These are phyloP conservation scores for Calliscelio sp. DNA, from an alignment of 2,888 invertebrate genomes.

Conservation along the genomic window DNA sequence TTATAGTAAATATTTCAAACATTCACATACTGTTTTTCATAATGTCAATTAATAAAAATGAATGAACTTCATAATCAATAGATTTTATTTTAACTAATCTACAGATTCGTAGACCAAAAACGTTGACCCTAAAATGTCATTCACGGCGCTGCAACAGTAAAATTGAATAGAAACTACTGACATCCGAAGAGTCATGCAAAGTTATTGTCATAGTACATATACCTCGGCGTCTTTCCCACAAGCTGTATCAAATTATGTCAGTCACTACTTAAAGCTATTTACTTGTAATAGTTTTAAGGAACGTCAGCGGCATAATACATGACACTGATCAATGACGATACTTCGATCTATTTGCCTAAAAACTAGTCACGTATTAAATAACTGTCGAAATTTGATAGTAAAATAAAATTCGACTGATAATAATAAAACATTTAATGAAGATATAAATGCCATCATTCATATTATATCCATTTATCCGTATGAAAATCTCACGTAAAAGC, in stretches of 20 bases:
- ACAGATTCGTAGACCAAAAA: not conserved
- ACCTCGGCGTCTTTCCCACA: slow-evolving; percentile 13
- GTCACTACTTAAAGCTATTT: slow-evolving; percentile 45
- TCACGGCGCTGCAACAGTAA: not conserved
- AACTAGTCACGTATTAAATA: no score
- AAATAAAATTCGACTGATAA: no score
- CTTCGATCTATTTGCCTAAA: not conserved
- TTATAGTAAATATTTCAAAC: no score
- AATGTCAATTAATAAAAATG: no score
- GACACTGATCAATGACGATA: slow-evolving; percentile 29
- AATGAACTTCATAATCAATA: not conserved
- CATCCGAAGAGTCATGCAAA: slow-evolving; percentile 36
- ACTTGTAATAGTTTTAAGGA: slow-evolving; percentile 49
- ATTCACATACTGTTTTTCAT: no score
- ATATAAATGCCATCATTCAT: no score
- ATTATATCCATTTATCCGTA: no score
- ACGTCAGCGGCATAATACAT: slow-evolving; percentile 5
- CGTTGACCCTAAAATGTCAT: slow-evolving; percentile 31
- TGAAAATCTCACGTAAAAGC: no score
- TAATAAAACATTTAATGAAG: no score
- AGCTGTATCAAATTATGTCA: slow-evolving; percentile 50
- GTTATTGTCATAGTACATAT: slow-evolving; percentile 23
- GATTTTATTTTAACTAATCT: not conserved
- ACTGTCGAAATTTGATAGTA: no score
- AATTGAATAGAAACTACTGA: slow-evolving; percentile 18